Evolutionary conservation across 2,113 vertebrate species (phyloP), one percentile per base, ranked within the genome.

Genomic region (Poicephalus meyeri): DNA sequence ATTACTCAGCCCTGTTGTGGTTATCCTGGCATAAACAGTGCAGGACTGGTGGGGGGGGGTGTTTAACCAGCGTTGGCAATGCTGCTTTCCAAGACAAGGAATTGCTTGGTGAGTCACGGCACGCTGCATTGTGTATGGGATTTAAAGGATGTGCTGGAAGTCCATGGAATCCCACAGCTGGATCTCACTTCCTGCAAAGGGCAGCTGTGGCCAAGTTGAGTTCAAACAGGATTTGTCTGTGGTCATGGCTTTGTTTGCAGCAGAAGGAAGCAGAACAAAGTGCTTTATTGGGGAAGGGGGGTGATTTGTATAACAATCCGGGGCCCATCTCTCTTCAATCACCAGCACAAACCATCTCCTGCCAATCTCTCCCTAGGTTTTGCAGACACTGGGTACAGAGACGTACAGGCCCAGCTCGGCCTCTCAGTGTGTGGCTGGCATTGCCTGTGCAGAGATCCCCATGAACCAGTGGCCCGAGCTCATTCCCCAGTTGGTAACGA

Each of bases 381-480:
- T 99, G 72, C 99, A 99, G 97, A 99, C 99, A 0, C 91, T 99
- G 97, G 99, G 99, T 24, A 99, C 99, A 2, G 99, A 99, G 97
- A 99, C 99, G 3, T 99, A 99, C 95, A 98, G 99, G 73, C 99
- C 99, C 88, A 99, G 99, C 95, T 99, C 99, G 5, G 99, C 99
- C 14, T 99, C 99, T 3, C 99, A 99, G 97, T 99, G 99, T 42
- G 99, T 99, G 66, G 99, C 99, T 1, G 99, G 99, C 25, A 99
- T 99, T 39, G 99, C 99, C 24, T 99, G 99, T 20, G 99, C 99
- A 0, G 99, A 99, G 97, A 99, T 99, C 83, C 99, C 99, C 1
- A 99, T 99, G 29, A 99, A 98, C 97, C 99, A 99, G 90, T 99
- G 99, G 99, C 99, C 99, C 0, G 99, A 99, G 87, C 99, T 99